Base-by-base conservation (phyloP, 64 coral and sea anemone species). In the Actinia tenebrosa region DNA sequence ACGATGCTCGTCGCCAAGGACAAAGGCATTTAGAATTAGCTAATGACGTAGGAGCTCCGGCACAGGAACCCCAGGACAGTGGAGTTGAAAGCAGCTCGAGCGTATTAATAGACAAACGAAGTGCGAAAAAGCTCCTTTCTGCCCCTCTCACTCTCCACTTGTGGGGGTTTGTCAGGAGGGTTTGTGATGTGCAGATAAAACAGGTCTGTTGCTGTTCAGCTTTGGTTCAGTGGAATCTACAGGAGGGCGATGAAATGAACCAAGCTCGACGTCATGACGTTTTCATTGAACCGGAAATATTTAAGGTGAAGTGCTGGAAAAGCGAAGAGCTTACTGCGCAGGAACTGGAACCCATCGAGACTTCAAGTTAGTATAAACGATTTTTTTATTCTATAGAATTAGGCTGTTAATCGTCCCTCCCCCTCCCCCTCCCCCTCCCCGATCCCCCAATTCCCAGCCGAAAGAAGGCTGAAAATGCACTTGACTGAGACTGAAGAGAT, bases 61-160 rank as follows among this genome's bases (percentile, higher is more conserved):
- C 22, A 75, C 69, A 75, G 18, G 94, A 96, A 19, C 45, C 42
- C 22, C 91, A 37, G 4, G 94, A 97, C 53, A 97, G 94, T 45
- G 94, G 94, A 15, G 86, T 97, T 5, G 94, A 97, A 83, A 97
- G 94, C 46, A 85, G 94, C 72, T 97, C 94, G 8, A 97, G 94
- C 79, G n/a, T 83, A 44, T 14, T 69, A 44, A 26, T 91, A 55
- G 72, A 91, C 42, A 45, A n/a, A 16, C 17, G 52, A 59, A 77
- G 64, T 19, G 13, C 53, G 52, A 5, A 72, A 81, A 22, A 79
- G 45, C 79, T 60, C 87, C 88, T 79, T 79, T 88, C 85, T 9
- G n/a, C 83, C 13, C 37, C 69, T 45, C 44, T 97, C n/a, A 47
- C 91, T 22, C 60, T 97, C 37, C 94, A 97, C 44, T 86, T 53